Percentiles rank a stretch among this genome's conserved stretches.
phyloP scores from a whole-genome alignment of 2,113 vertebrate species.

The Tiliqua scincoides region DNA sequence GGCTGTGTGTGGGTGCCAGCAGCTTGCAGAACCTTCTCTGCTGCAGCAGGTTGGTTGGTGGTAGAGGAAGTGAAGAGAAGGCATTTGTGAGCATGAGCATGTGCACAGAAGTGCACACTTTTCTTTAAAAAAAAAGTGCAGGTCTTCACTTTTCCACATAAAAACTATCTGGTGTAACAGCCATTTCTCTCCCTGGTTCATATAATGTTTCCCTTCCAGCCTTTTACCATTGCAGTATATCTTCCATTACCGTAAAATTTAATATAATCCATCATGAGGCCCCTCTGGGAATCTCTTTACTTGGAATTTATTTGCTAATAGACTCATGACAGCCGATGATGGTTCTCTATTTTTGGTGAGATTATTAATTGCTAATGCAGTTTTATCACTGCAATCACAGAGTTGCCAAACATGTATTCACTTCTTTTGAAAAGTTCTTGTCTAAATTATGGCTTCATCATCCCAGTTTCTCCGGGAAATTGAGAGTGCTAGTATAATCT shows the following conservation, averaged over 20 bases:
- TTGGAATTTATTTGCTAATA: slow-evolving; percentile 76
- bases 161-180: neutral
- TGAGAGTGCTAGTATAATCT: slow-evolving; percentile 38
- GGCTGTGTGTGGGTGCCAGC: too few species aligned
- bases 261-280: slow-evolving; percentile 73
- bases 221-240: slow-evolving; percentile 68
- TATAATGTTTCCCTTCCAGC: slow-evolving; percentile 62
- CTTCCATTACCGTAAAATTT: slow-evolving; percentile 72
- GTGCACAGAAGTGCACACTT: too few species aligned
- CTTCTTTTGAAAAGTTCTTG: slow-evolving; percentile 55
- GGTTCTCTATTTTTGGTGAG: slow-evolving; percentile 54
- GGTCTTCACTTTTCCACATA: neutral
- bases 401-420: slow-evolving; percentile 54
- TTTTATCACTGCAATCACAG: slow-evolving; percentile 66
- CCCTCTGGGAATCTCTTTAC: slow-evolving; percentile 72
- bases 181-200: slow-evolving; percentile 36
- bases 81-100: neutral
- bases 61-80: neutral
- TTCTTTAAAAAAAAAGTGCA: neutral
- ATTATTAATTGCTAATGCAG: slow-evolving; percentile 72
- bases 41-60: too few species aligned
- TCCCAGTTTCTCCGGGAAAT: slow-evolving; percentile 47
- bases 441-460: slow-evolving; percentile 46
- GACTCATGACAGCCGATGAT: slow-evolving; percentile 69
- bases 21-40: too few species aligned